Percentiles rank a stretch among this genome's conserved stretches.
Evolutionary conservation across 2,888 invertebrate genomes (phyloP).

Genomic region (Panopea generosa): DNA sequence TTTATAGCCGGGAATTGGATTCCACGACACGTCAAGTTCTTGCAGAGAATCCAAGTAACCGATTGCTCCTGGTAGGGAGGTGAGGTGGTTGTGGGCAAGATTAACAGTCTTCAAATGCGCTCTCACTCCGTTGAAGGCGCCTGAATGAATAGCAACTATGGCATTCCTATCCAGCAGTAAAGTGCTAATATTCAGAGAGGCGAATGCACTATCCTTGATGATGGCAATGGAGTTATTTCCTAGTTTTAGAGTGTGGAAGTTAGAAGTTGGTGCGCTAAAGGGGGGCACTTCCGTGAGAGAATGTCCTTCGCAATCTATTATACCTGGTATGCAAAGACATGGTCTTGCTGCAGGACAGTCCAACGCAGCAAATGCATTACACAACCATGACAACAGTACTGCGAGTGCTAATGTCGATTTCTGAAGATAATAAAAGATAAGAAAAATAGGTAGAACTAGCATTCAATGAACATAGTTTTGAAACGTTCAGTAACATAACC

Average conservation of each 20-base stretch:
- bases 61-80: constrained; percentile 32
- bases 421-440: too few species aligned
- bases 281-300: constrained; percentile 25
- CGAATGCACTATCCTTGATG: constrained; percentile 36
- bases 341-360: constrained; percentile 22
- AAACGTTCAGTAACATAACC: too few species aligned
- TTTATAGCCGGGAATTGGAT: constrained; percentile 49
- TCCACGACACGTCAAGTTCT: constrained; percentile 54
- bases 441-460: too few species aligned
- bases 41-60: constrained; percentile 14
- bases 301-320: constrained; percentile 48
- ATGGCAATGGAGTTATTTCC: constrained; percentile 37
- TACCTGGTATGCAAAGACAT: constrained; percentile 42
- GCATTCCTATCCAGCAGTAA: constrained; percentile 48
- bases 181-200: constrained; percentile 31
- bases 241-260: constrained; percentile 24
- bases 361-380: neutral
- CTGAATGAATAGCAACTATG: constrained; percentile 22
- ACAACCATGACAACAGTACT: too few species aligned
- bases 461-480: too few species aligned
- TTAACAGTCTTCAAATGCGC: constrained; percentile 24
- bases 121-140: constrained; percentile 46
- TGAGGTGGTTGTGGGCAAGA: constrained; percentile 48
- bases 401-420: too few species aligned
- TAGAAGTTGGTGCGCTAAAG: constrained; percentile 1